A percentile compares a stretch with the other conserved stretches of the same genome.
Evolutionary conservation across 2,797 vertebrate genomes (phyloP).

Genomic region (Gallinago stenura): DNA sequence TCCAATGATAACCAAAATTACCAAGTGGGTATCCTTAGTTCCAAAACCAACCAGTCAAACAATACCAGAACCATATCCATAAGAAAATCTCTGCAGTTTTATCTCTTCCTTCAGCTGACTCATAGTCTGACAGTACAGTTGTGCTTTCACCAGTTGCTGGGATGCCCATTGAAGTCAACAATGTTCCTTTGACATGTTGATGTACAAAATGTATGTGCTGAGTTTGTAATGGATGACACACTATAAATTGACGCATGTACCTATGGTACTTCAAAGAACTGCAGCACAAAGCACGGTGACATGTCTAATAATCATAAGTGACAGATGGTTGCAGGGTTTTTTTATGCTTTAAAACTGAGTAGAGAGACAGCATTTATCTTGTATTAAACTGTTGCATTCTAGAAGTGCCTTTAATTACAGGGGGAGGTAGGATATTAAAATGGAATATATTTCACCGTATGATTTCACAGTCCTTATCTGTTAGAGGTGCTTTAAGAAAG

Average conservation of each 20-base stretch:
- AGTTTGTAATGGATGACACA: neutral
- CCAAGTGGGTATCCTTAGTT: neutral
- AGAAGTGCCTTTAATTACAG: conserved; percentile 1
- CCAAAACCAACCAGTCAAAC: neutral
- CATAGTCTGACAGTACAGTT: neutral
- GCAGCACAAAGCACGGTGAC: neutral
- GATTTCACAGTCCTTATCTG: neutral
- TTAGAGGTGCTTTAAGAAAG: neutral
- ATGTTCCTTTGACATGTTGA: neutral
- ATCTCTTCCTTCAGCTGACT: neutral
- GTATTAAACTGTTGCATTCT: neutral
- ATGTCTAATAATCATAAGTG: conserved; percentile 10
- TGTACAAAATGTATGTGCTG: neutral
- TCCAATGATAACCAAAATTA: neutral
- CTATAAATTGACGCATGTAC: neutral
- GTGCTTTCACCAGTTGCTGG: neutral
- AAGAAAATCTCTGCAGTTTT: neutral
- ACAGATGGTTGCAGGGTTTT: neutral
- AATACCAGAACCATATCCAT: neutral
- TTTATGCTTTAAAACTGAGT: neutral
- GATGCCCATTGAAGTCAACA: neutral
- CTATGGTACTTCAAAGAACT: neutral
- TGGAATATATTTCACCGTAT: neutral
- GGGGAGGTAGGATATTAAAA: neutral
- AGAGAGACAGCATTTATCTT: neutral